A percentile compares a stretch with the other conserved stretches of the same genome.
phyloP scores from a whole-genome alignment of 2,888 invertebrate genomes.

The Agrenia bidenticulata region DNA sequence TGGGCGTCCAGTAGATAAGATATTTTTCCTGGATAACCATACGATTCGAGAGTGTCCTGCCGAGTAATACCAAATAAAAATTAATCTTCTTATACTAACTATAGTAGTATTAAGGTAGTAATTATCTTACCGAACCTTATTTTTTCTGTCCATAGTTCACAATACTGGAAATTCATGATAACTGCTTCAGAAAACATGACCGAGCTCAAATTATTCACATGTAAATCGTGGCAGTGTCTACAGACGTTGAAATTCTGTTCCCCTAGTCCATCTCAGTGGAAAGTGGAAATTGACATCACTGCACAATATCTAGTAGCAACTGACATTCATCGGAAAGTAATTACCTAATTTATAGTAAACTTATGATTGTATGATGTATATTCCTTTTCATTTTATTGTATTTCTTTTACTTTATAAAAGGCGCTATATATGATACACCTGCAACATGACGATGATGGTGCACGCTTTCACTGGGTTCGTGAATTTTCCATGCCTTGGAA shows the following conservation, averaged over 20 bases:
- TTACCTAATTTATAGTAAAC: not conserved
- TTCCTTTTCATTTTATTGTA: constrained; percentile 1
- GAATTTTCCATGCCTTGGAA: constrained; percentile 86
- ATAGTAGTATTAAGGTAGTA: too few relatives aligned
- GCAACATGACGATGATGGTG: constrained; percentile 64
- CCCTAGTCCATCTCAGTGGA: constrained; percentile 33
- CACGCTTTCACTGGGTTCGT: constrained; percentile 72
- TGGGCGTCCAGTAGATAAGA: constrained; percentile 78
- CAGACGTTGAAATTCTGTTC: constrained; percentile 76
- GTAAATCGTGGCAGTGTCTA: constrained; percentile 91
- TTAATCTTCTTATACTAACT: too few relatives aligned
- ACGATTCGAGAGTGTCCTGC: constrained; percentile 64
- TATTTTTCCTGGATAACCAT: constrained; percentile 93
- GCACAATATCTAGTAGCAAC: constrained; percentile 84
- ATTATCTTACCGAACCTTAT: constrained; percentile 47
- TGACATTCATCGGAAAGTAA: constrained; percentile 76
- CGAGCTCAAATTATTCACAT: constrained; percentile 90
- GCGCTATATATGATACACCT: constrained; percentile 76
- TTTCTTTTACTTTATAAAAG: constrained; percentile 54
- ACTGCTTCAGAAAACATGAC: constrained; percentile 88
- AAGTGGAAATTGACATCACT: constrained; percentile 68
- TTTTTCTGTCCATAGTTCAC: too few relatives aligned
- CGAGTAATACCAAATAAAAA: constrained; percentile 55
- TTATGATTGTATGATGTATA: not conserved
- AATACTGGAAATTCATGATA: constrained; percentile 94